Evolutionary conservation across 1,140 invertebrate species (phyloP).

Genomic region (Pseudobourletiella spinata): DNA sequence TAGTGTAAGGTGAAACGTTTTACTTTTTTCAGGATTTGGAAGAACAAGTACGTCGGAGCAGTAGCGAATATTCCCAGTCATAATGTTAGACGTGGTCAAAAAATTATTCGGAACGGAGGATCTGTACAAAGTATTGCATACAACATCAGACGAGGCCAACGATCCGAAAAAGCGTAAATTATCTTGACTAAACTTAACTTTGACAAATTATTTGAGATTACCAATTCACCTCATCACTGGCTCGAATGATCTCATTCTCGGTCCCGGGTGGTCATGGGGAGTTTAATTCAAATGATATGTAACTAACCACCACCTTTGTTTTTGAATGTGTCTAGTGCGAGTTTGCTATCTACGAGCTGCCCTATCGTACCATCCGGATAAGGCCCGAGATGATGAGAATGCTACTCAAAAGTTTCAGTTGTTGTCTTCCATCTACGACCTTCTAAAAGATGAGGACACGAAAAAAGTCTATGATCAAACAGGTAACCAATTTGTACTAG

Average conservation of each 20-base stretch:
- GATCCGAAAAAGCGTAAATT: not conserved
- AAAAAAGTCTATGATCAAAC: constrained; percentile 4
- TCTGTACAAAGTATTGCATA: not conserved
- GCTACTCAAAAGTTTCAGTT: constrained; percentile 6
- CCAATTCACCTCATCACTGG: not conserved
- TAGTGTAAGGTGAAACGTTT: no score
- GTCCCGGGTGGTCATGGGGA: not conserved
- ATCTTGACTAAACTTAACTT: not conserved
- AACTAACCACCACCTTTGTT: not conserved
- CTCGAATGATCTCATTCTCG: not conserved
- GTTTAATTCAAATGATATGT: not conserved
- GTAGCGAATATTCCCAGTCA: no score
- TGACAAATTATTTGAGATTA: not conserved
- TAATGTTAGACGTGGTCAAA: not conserved
- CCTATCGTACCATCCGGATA: not conserved
- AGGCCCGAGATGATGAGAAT: not conserved
- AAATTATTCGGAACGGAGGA: not conserved
- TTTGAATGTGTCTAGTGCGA: not conserved
- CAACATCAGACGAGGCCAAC: not conserved
- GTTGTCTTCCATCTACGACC: not conserved
- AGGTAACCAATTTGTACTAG: not conserved
- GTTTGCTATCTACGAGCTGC: not conserved
- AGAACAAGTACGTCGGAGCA: no score
- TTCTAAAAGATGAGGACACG: not conserved
- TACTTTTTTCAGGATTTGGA: no score